Base-by-base conservation (phyloP, 2,888 invertebrate species). In the Drosophila subsilvestris region DNA sequence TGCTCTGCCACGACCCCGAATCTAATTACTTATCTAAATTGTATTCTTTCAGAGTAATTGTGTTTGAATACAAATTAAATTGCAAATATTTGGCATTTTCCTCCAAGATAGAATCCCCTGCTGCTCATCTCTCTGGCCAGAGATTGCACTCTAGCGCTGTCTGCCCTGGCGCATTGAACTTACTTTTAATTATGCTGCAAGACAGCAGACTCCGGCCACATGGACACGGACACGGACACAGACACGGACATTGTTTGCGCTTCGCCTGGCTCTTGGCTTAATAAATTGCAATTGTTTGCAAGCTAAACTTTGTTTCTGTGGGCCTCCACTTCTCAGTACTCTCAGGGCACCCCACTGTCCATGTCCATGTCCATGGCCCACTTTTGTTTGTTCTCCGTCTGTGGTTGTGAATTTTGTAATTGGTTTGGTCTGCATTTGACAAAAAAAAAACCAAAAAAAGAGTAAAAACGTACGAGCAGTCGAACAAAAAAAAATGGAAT, bases 201-300 rank as follows among this genome's bases (percentile, higher is more conserved):
- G 71, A 73, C 53, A 71, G 60, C 62, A 59, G 37, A 53, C 53
- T 44, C 45, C 65, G 65, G 71, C 63, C 71, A 68, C 81, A 74
- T 74, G 63, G 72, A 85, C 79, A 86, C 62, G 56, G 57, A 68
- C 79, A 72, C 74, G 63, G 69, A 79, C 37, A 86, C 62, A 53
- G 25, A 9, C 79, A 86, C 62, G 54, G 54, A 75, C 87, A 80
- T 86, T 88, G 84, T 86, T 72, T 67, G 79, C 66, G 74, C 66
- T 72, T 50, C 55, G 74, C 70, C 59, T 80, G 59, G 63, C 67
- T 75, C 74, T 84, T 78, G 73, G 73, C 88, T 88, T 86, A 88
- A 84, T 88, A 86, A 86, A 88, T 86, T 88, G 88, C 87, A 84
- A 86, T 86, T 84, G 84, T 88, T 84, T 80, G 85, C 74, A 51